Base-by-base conservation (phyloP, 2,888 invertebrate genomes). In the Orgyia antiqua region DNA sequence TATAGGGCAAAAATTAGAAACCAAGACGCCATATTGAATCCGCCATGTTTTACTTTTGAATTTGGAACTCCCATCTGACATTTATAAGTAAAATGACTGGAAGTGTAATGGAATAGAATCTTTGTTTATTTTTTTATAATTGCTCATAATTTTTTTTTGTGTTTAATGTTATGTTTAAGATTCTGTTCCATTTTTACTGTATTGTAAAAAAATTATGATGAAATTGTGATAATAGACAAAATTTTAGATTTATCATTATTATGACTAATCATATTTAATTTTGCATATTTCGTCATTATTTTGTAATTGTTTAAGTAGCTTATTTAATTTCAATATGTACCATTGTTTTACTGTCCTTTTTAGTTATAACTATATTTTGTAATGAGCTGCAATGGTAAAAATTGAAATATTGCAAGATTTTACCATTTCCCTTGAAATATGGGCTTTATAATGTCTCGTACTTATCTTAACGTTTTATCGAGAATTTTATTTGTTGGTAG, bases 181-280 rank as follows among this genome's bases (percentile, higher is more conserved):
- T 63, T 63, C 63, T 48, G 47, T 63, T 63, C 61, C 61, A 61
- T 58, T 29, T 23, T 48, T 48, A 47, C 47, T 12, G 27, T 24
- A 27, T 34, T 31, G 23, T 39, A 27, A 40, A 20, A 24, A 31
- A 9, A 28, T 24, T 33, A 13, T 37, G 39, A 21, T 24, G 24
- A 28, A 45, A 28, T 39, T 41, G 49, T 35, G 26, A 4, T 37
- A 31, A 8, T 11, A n/a, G 11, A n/a, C 20, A 20, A 9, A 20
- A n/a, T 20, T 5, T 9, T 20, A 20, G 2, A 20, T 21, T 21
- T 24, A 3, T 6, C n/a, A 2, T n/a, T 13, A 17, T 3, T 1
- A 10, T 10, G 26, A 26, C 25, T 29, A 26, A 29, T 9, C 24
- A 13, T 25, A 20, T 24, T 24, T 24, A 10, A 24, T 24, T 24